Conservation (phyloP, 2,888 invertebrate genomes). For the Parasteatoda lunata region DNA sequence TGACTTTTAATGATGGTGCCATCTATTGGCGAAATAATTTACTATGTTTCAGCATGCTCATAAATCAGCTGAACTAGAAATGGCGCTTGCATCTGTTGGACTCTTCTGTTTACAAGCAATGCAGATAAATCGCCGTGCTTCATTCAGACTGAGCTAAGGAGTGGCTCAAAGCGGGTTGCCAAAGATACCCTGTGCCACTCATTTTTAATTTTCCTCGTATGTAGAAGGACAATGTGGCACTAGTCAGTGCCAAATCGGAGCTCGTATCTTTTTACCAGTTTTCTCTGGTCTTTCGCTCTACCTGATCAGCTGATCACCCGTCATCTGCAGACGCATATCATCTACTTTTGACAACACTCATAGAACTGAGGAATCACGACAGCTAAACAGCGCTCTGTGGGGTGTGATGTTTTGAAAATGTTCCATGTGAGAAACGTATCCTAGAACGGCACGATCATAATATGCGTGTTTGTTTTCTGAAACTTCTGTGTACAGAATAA, state of each 20-base stretch:
- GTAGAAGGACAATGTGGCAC: slow-evolving; percentile 4
- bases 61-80: slow-evolving; percentile 14
- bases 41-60: neutral
- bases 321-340: neutral
- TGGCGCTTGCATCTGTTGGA: slow-evolving; percentile 46
- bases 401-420: slow-evolving; percentile 19
- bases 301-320: slow-evolving; percentile 6
- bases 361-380: neutral
- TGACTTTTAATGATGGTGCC: slow-evolving; percentile 15
- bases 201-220: neutral
- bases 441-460: too few relatives aligned
- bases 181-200: neutral
- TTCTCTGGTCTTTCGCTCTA: neutral
- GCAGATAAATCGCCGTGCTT: slow-evolving; percentile 56
- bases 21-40: neutral
- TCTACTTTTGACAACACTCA: slow-evolving; percentile 14
- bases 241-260: slow-evolving; percentile 17
- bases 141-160: slow-evolving; percentile 32
- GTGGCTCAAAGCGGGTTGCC: slow-evolving; percentile 3
- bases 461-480: too few relatives aligned
- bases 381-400: neutral
- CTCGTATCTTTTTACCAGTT: neutral
- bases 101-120: slow-evolving; percentile 55
- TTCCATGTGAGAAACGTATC: neutral
- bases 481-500: too few relatives aligned